A percentile compares a stretch with the other conserved stretches of the same genome.
phyloP scores from a whole-genome alignment of 2,797 vertebrate species.

The Cuculus canorus region DNA sequence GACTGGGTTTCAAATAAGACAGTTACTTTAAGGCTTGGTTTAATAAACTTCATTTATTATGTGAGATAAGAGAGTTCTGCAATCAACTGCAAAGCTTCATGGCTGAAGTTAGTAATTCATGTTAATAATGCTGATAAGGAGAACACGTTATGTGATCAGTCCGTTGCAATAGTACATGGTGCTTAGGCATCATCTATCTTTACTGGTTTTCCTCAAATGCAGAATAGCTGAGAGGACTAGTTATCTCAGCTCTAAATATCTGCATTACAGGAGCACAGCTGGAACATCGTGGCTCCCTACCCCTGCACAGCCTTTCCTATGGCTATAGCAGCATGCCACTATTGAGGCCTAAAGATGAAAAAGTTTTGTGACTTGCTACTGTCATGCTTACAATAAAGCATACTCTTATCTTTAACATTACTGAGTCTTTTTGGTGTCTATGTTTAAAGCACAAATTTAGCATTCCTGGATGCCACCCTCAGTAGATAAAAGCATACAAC shows the following conservation, averaged over 20 bases:
- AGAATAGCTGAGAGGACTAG: constrained; percentile 28
- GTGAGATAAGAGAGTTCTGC: constrained; percentile 19
- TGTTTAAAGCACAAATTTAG: constrained; percentile 30
- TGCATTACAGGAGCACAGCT: constrained; percentile 59
- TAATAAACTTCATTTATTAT: constrained; percentile 43
- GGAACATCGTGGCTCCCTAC: constrained; percentile 39
- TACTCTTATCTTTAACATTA: constrained; percentile 7
- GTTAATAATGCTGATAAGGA: constrained; percentile 26
- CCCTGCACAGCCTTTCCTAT: constrained; percentile 27
- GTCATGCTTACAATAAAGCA: neutral
- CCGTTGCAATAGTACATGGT: neutral
- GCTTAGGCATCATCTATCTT: neutral
- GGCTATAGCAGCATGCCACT: constrained; percentile 46
- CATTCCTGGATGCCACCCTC: neutral
- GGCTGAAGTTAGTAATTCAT: constrained; percentile 22
- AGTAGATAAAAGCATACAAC: constrained; percentile 35
- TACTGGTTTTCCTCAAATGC: constrained; percentile 42
- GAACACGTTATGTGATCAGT: constrained; percentile 1
- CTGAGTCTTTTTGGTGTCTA: constrained; percentile 23
- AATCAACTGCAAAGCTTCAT: neutral
- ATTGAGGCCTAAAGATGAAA: constrained; percentile 59
- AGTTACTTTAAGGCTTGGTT: constrained; percentile 25
- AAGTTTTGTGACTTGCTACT: constrained; percentile 51
- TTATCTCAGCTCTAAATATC: constrained; percentile 62
- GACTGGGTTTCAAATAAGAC: constrained; percentile 33